Evolutionary conservation across 2,888 invertebrate species (phyloP).

Genomic region (Uropetala carovei): DNA sequence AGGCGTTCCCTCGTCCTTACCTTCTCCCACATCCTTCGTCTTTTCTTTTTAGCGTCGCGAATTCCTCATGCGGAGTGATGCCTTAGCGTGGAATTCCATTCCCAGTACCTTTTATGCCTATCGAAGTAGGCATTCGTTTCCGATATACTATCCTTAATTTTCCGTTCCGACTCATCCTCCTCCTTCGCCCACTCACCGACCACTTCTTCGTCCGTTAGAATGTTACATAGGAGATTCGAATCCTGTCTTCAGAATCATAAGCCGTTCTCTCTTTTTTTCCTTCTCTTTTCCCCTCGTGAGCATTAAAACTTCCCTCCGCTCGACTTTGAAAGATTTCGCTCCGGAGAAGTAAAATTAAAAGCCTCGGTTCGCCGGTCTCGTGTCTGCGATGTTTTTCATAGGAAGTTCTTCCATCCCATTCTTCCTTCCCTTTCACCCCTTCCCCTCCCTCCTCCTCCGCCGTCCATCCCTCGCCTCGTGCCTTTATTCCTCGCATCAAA

Average conservation of each 20-base stretch:
- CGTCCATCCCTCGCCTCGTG: background rate
- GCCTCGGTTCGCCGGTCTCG: background rate
- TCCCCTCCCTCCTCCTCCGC: background rate
- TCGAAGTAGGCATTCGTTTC: background rate
- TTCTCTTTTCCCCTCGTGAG: background rate
- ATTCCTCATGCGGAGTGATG: background rate
- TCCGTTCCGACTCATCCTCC: background rate
- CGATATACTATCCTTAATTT: background rate
- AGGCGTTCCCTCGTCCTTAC: background rate
- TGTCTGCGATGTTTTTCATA: conserved; percentile 11
- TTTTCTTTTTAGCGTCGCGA: background rate
- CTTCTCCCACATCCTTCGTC: background rate
- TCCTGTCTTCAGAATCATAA: conserved; percentile 14
- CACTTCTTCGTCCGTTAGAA: background rate
- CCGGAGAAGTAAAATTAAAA: conserved; percentile 26
- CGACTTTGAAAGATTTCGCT: conserved; percentile 27
- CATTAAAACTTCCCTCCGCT: background rate
- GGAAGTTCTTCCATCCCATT: background rate
- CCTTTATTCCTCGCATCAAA: conserved; percentile 7
- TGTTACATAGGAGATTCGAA: background rate
- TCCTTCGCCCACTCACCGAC: too few relatives aligned
- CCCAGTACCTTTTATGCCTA: background rate
- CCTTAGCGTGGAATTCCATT: background rate
- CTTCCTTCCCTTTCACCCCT: background rate
- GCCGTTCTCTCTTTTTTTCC: background rate